Evolutionary conservation across 2,113 vertebrate genomes (phyloP).

Genomic region (Urocynchramus pylzowi): DNA sequence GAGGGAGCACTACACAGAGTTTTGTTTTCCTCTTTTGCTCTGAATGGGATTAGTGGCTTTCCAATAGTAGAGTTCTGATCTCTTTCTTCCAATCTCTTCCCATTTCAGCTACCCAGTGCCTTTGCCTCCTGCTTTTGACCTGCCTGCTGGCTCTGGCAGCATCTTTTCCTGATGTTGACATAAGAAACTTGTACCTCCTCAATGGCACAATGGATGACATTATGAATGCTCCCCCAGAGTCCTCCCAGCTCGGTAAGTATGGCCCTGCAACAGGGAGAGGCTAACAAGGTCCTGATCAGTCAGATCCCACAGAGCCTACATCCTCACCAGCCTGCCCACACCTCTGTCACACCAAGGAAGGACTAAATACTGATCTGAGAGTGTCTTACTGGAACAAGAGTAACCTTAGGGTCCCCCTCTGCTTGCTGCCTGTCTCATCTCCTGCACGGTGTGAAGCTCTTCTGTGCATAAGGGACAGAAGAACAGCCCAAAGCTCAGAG

Average conservation of each 20-base stretch:
- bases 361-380: neutral
- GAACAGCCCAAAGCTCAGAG: neutral
- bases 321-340: neutral
- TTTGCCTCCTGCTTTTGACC: neutral
- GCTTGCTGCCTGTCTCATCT: neutral
- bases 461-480: neutral
- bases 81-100: neutral
- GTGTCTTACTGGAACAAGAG: neutral
- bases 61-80: neutral
- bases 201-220: slow-evolving; percentile 26
- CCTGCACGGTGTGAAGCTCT: neutral
- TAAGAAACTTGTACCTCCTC: slow-evolving; percentile 25
- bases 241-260: neutral
- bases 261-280: neutral
- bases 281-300: neutral
- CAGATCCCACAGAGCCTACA: neutral
- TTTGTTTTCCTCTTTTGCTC: neutral
- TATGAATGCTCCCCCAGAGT: neutral
- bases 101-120: neutral
- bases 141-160: slow-evolving; percentile 11
- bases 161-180: slow-evolving; percentile 11
- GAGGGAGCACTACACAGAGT: neutral
- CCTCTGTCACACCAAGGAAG: neutral
- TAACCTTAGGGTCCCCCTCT: neutral
- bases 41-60: neutral